A percentile compares a stretch with the other conserved stretches of the same genome.
Conservation (phyloP, 2,113 vertebrate species). For the Halcyon malimbica region DNA sequence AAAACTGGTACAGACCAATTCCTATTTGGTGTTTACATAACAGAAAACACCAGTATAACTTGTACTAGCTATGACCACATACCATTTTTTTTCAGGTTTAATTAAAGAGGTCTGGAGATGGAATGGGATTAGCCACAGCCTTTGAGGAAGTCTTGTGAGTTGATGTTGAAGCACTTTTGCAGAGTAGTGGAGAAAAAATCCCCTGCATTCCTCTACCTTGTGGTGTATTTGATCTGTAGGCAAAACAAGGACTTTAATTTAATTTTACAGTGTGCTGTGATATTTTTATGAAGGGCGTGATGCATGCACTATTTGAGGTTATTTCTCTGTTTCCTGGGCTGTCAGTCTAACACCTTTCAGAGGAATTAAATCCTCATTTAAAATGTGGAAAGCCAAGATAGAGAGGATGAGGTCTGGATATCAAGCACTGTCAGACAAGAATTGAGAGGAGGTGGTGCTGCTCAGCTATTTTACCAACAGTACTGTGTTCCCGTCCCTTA, state of each 20-base stretch:
- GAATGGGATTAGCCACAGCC: neutral
- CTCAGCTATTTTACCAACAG: neutral
- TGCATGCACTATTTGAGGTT: neutral
- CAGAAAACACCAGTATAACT: neutral
- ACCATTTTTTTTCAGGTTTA: neutral
- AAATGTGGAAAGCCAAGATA: neutral
- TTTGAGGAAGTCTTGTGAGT: slow-evolving; percentile 35
- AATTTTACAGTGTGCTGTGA: slow-evolving; percentile 35
- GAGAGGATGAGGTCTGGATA: neutral
- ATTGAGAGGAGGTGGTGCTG: neutral
- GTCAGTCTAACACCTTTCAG: slow-evolving; percentile 31
- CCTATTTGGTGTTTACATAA: neutral
- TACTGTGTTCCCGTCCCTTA: neutral
- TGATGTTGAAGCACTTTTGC: slow-evolving; percentile 5
- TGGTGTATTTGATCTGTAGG: slow-evolving; percentile 45
- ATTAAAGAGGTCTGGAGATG: slow-evolving; percentile 18
- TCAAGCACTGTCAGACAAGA: neutral
- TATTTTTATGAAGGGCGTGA: slow-evolving; percentile 44
- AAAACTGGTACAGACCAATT: neutral
- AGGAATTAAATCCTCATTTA: slow-evolving; percentile 1
- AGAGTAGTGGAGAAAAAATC: neutral
- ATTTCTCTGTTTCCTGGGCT: neutral
- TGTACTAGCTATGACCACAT: neutral
- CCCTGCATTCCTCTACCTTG: slow-evolving; percentile 32
- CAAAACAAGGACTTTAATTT: slow-evolving; percentile 37